phyloP scores from a whole-genome alignment of 2,797 vertebrate genomes.

The Microtus obscurus region DNA sequence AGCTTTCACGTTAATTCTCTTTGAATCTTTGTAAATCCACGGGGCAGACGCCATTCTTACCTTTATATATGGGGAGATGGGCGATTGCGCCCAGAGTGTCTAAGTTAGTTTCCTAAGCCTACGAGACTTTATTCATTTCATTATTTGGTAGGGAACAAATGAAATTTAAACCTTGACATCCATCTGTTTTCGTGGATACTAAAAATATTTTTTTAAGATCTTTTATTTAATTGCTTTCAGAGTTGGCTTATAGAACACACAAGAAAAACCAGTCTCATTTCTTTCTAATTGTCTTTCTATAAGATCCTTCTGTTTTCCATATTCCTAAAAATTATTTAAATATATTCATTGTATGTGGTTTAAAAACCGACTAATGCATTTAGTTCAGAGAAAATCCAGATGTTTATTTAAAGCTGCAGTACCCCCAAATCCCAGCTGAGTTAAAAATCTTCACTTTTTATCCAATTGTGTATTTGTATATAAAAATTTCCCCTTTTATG shows the following conservation, averaged over 20 bases:
- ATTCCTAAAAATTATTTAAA: constrained; percentile 72
- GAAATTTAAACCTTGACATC: constrained; percentile 22
- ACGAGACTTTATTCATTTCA: not conserved
- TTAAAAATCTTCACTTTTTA: constrained; percentile 66
- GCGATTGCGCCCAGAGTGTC: not conserved
- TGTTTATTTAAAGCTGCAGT: constrained; percentile 62
- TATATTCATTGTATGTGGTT: constrained; percentile 63
- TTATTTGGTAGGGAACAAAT: not conserved
- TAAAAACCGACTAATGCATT: constrained; percentile 65
- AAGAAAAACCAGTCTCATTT: constrained; percentile 58
- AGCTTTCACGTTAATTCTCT: not conserved
- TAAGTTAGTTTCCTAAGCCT: constrained; percentile 9
- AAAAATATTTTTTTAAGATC: constrained; percentile 15
- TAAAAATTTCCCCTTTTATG: constrained; percentile 49
- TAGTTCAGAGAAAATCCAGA: constrained; percentile 71
- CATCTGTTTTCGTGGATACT: not conserved
- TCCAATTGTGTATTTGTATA: constrained; percentile 43
- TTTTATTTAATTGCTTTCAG: constrained; percentile 64
- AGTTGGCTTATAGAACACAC: constrained; percentile 33
- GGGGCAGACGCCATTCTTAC: not conserved
- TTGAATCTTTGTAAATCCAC: not conserved
- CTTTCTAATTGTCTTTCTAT: constrained; percentile 57
- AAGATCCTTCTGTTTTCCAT: constrained; percentile 56
- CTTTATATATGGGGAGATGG: not conserved
- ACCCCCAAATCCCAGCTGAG: constrained; percentile 12